phyloP scores from a whole-genome alignment of 2,113 vertebrate species.

The Hippocampus comes region DNA sequence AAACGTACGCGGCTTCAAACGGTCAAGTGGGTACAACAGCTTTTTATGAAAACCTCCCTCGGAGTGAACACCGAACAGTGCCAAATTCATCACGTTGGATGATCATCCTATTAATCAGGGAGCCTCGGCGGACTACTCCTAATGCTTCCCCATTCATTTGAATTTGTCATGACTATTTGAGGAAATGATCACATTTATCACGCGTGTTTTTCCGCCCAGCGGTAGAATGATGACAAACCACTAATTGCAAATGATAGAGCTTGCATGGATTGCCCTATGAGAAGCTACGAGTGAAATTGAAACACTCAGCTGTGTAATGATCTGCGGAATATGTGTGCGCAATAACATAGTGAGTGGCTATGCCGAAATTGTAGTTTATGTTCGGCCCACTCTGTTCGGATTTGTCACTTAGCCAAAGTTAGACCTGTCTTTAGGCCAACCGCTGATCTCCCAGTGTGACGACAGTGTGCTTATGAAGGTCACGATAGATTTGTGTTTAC shows the following conservation, averaged over 20 bases:
- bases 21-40: slow-evolving; percentile 6
- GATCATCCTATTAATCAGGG: slow-evolving; percentile 12
- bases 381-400: slow-evolving; percentile 22
- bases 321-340: slow-evolving; percentile 51
- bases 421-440: neutral
- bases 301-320: slow-evolving; percentile 57
- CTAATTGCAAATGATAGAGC: slow-evolving; percentile 45
- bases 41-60: neutral
- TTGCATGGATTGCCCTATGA: slow-evolving; percentile 35
- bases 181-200: slow-evolving; percentile 29
- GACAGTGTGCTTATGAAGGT: neutral
- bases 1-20: neutral
- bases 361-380: slow-evolving; percentile 52
- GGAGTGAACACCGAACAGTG: neutral
- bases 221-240: slow-evolving; percentile 3
- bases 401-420: slow-evolving; percentile 1
- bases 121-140: neutral
- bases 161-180: slow-evolving; percentile 13
- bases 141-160: slow-evolving; percentile 18
- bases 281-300: slow-evolving; percentile 28
- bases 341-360: slow-evolving; percentile 49
- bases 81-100: slow-evolving; percentile 3
- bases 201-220: slow-evolving; percentile 23
- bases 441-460: neutral
- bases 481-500: slow-evolving; percentile 26